phyloP scores from a whole-genome alignment of 2,113 vertebrate genomes.

The Psilopsiagon aurifrons region DNA sequence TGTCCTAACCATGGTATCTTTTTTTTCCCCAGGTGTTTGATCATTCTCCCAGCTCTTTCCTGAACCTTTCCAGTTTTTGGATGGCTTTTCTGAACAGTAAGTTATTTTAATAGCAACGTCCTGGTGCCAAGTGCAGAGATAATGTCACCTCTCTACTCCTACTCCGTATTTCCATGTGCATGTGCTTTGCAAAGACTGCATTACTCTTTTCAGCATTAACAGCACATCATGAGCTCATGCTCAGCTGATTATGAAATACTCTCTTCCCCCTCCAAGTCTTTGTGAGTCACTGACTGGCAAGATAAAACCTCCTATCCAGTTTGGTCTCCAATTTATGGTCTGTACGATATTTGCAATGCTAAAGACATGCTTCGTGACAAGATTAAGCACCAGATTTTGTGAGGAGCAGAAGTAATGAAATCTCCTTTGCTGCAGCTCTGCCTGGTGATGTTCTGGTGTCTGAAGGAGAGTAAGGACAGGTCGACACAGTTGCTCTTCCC shows the following conservation, averaged over 20 bases:
- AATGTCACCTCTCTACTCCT: constrained; percentile 51
- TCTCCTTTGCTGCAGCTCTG: background rate
- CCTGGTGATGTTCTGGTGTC: background rate
- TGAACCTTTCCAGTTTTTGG: background rate
- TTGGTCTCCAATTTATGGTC: constrained; percentile 15
- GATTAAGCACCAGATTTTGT: background rate
- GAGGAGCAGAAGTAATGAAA: background rate
- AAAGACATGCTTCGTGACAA: background rate
- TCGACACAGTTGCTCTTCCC: fast-evolving
- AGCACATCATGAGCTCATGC: constrained; percentile 49
- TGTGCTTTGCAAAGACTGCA: constrained; percentile 51
- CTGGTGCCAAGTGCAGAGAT: constrained; percentile 14
- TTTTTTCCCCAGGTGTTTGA: background rate
- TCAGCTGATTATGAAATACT: constrained; percentile 65
- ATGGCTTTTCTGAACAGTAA: constrained; percentile 8
- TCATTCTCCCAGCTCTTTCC: background rate
- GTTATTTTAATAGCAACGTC: background rate
- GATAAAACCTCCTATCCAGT: constrained; percentile 18
- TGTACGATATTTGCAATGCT: background rate
- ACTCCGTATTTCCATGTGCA: constrained; percentile 30
- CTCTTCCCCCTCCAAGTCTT: constrained; percentile 16
- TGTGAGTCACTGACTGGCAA: constrained; percentile 54
- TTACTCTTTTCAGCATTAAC: constrained; percentile 54
- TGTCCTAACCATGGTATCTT: background rate
- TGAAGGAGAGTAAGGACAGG: background rate